Evolutionary conservation across 2,888 invertebrate species (phyloP), one percentile per base, ranked within the genome.

Genomic region (Scotopteryx bipunctaria): DNA sequence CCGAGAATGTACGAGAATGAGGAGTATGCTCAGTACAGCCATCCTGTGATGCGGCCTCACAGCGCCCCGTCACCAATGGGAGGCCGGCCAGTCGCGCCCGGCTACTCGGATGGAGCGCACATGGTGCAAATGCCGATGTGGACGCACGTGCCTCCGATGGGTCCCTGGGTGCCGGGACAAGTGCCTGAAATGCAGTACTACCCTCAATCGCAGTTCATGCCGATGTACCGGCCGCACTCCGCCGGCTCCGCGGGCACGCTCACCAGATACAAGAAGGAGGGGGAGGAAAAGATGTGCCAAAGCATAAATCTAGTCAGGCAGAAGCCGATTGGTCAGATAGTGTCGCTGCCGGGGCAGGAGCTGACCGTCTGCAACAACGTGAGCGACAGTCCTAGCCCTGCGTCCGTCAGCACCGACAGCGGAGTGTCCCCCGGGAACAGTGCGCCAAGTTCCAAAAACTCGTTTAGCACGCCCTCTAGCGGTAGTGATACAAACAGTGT

Each of bases 301-400:
- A 91, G 87, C 73, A 85, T 91, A 73, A 91, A 87, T 69, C 78
- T 91, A 75, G 88, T 90, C 64, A 83, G 91, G 58, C 90, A 90
- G 66, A 91, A 91, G 78, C 88, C 89, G 56, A 78, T 91, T 33
- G 91, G 91, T 50, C 91, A 91, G 70, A 91, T 91, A 40, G 86
- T 91, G 60, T 82, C 88, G 27, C 56, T 83, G 42, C 85, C 86
- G 1, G 87, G 86, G 1, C 88, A 90, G 65, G 91, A 91, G 66
- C 58, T 91, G 71, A 83, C 87, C 0, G 87, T 91, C 32, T 88
- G 88, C 64, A 88, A 87, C 59, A 84, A 76, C 59, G 69, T 81
- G 2, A 86, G 79, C 53, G 88, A 89, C 54, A 87, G 85, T 52
- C 85, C 88, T 0, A 88, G 89, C 45, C 88, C 89, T 0, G 88